phyloP scores from a whole-genome alignment of 2,888 invertebrate genomes.

The Rhogogaster chlorosoma region DNA sequence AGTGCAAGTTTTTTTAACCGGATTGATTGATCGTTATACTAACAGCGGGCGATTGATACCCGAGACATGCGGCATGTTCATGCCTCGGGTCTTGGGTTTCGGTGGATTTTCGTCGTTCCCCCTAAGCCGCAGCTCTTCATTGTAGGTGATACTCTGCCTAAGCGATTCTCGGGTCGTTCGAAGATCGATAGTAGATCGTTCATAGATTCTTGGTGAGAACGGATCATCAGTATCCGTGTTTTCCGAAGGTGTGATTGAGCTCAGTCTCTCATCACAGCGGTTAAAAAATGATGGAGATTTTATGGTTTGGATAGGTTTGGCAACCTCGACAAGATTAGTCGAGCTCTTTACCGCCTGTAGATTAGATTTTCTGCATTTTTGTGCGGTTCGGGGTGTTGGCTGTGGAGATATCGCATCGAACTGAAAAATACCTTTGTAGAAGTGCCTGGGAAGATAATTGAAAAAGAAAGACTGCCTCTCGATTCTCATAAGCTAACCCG shows the following conservation, averaged over 20 bases:
- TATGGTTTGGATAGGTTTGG: constrained; percentile 62
- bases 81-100: constrained; percentile 19
- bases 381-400: constrained; percentile 46
- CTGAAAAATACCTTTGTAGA: constrained; percentile 38
- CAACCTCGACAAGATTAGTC: constrained; percentile 51
- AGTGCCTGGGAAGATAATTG: background rate
- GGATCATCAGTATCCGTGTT: constrained; percentile 64
- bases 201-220: constrained; percentile 58
- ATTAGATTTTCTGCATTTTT: constrained; percentile 17
- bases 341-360: constrained; percentile 41
- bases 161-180: constrained; percentile 51
- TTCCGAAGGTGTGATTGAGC: constrained; percentile 63
- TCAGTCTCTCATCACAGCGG: constrained; percentile 64
- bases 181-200: constrained; percentile 55
- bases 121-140: background rate
- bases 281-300: constrained; percentile 65
- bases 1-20: background rate
- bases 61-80: background rate
- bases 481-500: constrained; percentile 51
- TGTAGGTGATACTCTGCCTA: background rate
- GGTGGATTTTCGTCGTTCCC: constrained; percentile 9
- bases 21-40: constrained; percentile 13
- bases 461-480: background rate
- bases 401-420: constrained; percentile 51
- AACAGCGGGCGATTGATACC: constrained; percentile 27